Conservation (phyloP, 2,888 invertebrate genomes). For the Incurvaria masculella region DNA sequence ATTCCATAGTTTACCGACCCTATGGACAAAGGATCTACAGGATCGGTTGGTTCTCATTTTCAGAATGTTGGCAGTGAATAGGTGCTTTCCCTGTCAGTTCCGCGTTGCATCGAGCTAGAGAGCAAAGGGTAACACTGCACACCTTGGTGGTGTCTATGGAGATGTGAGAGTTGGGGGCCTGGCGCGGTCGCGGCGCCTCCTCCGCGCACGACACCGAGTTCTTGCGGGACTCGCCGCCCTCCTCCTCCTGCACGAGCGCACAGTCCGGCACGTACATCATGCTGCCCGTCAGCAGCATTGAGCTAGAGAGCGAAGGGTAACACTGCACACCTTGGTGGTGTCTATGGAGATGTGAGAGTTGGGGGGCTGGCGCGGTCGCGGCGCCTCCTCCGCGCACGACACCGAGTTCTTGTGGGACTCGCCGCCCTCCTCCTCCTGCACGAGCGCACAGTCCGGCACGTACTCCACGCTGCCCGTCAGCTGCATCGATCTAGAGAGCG, state of each 20-base stretch:
- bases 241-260: slow-evolving; percentile 79
- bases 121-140: background rate
- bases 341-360: slow-evolving; percentile 75
- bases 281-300: slow-evolving; percentile 66
- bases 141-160: slow-evolving; percentile 89
- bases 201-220: slow-evolving; percentile 47
- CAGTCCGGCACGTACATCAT: slow-evolving; percentile 91
- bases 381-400: slow-evolving; percentile 41
- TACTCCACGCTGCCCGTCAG: slow-evolving; percentile 84
- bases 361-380: slow-evolving; percentile 40
- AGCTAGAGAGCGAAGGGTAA: slow-evolving; percentile 9
- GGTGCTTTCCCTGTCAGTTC: no score
- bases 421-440: slow-evolving; percentile 76
- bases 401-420: slow-evolving; percentile 49
- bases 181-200: slow-evolving; percentile 40
- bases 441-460: slow-evolving; percentile 80
- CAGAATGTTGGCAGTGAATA: no score
- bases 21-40: no score
- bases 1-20: no score
- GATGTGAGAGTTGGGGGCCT: slow-evolving; percentile 62
- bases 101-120: slow-evolving; percentile 41
- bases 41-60: no score
- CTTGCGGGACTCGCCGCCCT: slow-evolving; percentile 56
- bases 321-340: slow-evolving; percentile 72
- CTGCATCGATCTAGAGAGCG: no score